Evolutionary conservation across 92 coral and sea anemone species (phyloP).

Genomic region (Metridium senile): DNA sequence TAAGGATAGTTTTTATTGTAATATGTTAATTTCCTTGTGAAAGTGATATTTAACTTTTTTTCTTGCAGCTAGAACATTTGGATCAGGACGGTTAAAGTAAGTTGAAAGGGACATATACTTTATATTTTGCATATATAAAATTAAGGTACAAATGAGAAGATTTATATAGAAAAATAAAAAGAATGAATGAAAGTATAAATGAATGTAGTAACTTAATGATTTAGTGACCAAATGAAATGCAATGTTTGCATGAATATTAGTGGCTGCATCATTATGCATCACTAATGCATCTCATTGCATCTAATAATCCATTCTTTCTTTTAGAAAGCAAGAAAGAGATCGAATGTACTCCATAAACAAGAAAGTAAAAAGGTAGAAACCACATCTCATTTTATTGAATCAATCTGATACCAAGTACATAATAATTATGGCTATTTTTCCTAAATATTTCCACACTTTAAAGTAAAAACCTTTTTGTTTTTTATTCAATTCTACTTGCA

Average conservation of each 20-base stretch:
- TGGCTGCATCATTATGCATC: no score
- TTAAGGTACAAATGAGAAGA: no score
- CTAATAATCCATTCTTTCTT: background rate
- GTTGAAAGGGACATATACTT: background rate
- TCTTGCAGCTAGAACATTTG: constrained; percentile 29
- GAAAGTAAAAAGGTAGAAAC: constrained; percentile 74
- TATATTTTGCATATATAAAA: background rate
- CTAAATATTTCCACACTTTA: no score
- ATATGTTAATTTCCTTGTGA: background rate
- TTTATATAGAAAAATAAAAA: no score
- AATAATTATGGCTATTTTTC: no score
- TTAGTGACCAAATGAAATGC: no score
- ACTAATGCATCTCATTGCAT: background rate
- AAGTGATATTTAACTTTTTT: background rate
- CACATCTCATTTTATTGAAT: no score
- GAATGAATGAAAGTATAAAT: no score
- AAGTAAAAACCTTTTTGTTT: background rate
- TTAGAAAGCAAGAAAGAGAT: constrained; percentile 73
- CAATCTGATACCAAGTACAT: no score
- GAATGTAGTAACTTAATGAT: no score
- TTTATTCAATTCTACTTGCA: no score
- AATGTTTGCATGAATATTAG: no score
- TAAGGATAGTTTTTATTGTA: constrained; percentile 8
- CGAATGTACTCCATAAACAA: constrained; percentile 69
- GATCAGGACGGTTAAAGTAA: constrained; percentile 37